Evolutionary conservation across 2,888 invertebrate species (phyloP).

Genomic region (Eupithecia pulchellata): DNA sequence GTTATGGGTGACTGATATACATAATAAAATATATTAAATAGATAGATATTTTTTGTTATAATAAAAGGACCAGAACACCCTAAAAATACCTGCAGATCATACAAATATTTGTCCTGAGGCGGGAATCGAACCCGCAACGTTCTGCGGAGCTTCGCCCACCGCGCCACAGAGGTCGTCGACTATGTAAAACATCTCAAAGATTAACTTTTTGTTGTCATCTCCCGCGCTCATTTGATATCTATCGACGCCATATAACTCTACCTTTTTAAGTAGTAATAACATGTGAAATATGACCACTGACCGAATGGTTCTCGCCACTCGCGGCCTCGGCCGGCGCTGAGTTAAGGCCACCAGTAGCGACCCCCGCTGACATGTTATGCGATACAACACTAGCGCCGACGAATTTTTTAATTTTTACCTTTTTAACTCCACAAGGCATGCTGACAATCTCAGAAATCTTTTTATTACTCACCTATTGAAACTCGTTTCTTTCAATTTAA

Average conservation of each 20-base stretch:
- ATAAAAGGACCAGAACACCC: no score
- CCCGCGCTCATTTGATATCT: conserved; percentile 69
- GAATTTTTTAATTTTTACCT: conserved; percentile 56
- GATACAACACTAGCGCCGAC: conserved; percentile 74
- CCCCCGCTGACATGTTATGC: conserved; percentile 76
- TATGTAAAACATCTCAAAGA: conserved; percentile 52
- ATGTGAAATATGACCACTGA: conserved; percentile 64
- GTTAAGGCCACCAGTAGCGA: conserved; percentile 76
- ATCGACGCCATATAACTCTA: conserved; percentile 71
- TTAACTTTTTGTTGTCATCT: conserved; percentile 66
- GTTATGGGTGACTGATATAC: no score
- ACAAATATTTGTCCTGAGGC: no score
- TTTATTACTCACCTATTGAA: conserved; percentile 29
- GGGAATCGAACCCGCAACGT: no score
- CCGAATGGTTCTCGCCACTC: conserved; percentile 48
- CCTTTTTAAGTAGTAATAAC: conserved; percentile 76
- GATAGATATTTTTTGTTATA: no score
- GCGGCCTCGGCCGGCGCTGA: conserved; percentile 50
- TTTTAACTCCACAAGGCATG: conserved; percentile 46
- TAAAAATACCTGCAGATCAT: no score
- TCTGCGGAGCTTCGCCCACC: no score
- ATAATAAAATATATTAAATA: no score
- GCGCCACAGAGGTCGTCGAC: no score
- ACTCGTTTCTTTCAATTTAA: conserved; percentile 46
- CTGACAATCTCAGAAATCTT: conserved; percentile 41